These are phyloP conservation scores for Platalea minor DNA, from an alignment of 2,797 vertebrate species.

Conservation along the genomic window DNA sequence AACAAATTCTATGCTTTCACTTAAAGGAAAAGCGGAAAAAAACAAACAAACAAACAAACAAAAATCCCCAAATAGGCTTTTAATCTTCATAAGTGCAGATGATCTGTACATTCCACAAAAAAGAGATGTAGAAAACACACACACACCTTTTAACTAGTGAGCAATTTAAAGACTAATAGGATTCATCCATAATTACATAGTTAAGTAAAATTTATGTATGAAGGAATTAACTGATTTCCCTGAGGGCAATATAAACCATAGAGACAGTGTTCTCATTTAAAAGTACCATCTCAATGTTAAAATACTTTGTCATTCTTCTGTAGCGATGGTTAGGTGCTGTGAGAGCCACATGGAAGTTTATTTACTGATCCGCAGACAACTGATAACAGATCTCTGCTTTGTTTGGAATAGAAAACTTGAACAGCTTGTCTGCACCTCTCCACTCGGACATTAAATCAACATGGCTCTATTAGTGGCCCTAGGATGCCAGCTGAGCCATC, in stretches of 20 bases:
- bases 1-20: conserved; percentile 31
- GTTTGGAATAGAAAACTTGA: conserved; percentile 85
- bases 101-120: conserved; percentile 61
- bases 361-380: conserved; percentile 80
- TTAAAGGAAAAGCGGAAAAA: not conserved
- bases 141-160: conserved; percentile 76
- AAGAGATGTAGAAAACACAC: conserved; percentile 11
- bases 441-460: conserved; percentile 89
- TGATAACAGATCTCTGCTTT: conserved; percentile 78
- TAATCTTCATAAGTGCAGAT: conserved; percentile 68
- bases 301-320: conserved; percentile 74
- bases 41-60: conserved; percentile 13
- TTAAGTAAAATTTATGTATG: conserved; percentile 84
- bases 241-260: conserved; percentile 72
- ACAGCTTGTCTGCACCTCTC: conserved; percentile 92
- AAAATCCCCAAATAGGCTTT: conserved; percentile 53
- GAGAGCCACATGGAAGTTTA: conserved; percentile 74
- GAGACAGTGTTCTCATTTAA: conserved; percentile 64
- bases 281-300: conserved; percentile 63
- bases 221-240: conserved; percentile 76
- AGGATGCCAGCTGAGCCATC: conserved; percentile 97
- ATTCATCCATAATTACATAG: conserved; percentile 78
- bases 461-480: conserved; percentile 93
- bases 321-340: conserved; percentile 65
- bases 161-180: conserved; percentile 71